A percentile compares a stretch with the other conserved stretches of the same genome.
phyloP scores from a whole-genome alignment of 2,888 invertebrate species.

The Oscheius onirici region DNA sequence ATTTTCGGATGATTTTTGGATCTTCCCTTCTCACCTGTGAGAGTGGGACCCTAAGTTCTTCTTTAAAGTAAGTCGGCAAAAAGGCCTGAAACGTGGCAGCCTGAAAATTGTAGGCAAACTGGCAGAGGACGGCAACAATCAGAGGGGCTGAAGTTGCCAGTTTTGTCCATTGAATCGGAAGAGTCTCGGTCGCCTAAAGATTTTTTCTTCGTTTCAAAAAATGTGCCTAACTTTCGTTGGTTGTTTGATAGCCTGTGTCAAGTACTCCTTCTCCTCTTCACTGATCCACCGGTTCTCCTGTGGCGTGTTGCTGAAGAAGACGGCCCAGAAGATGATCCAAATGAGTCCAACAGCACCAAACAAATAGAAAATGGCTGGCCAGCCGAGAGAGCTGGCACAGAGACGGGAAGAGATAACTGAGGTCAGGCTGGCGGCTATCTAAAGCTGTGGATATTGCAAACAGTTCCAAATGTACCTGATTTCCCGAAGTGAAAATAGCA shows the following conservation, averaged over 20 bases:
- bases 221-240: slow-evolving; percentile 6
- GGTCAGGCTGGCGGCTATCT: slow-evolving; percentile 45
- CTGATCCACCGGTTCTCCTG: slow-evolving; percentile 45
- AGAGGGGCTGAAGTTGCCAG: slow-evolving; percentile 22
- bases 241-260: slow-evolving; percentile 28
- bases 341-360: slow-evolving; percentile 40
- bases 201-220: neutral
- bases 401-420: slow-evolving; percentile 48
- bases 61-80: slow-evolving; percentile 36
- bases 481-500: slow-evolving; percentile 63
- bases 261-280: slow-evolving; percentile 43
- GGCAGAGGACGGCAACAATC: slow-evolving; percentile 28
- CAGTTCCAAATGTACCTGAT: slow-evolving; percentile 43
- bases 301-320: slow-evolving; percentile 48
- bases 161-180: slow-evolving; percentile 25
- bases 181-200: neutral
- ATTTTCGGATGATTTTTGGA: slow-evolving; percentile 12
- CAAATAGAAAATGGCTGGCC: slow-evolving; percentile 63
- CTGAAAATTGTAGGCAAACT: slow-evolving; percentile 30
- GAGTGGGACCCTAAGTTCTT: slow-evolving; percentile 29
- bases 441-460: neutral
- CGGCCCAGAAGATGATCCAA: slow-evolving; percentile 31
- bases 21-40: neutral
- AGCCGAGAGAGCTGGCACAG: slow-evolving; percentile 51
- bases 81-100: slow-evolving; percentile 34